Percentiles rank a stretch among this genome's conserved stretches.
These are phyloP conservation scores for Melanostoma scalare DNA, from an alignment of 2,888 invertebrate species.

Conservation along the genomic window DNA sequence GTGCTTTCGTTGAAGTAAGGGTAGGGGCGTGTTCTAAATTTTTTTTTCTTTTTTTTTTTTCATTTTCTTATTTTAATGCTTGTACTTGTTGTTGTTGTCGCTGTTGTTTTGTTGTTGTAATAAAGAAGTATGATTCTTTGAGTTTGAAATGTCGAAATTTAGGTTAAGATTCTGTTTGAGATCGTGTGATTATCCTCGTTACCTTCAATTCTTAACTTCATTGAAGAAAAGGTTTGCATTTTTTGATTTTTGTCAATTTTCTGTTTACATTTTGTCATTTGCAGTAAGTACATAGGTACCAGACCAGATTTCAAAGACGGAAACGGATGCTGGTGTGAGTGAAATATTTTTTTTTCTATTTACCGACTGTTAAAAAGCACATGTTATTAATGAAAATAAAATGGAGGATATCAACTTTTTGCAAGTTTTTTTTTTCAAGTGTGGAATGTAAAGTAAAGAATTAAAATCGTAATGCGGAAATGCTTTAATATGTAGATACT, in stretches of 20 bases:
- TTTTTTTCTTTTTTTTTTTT: conserved; percentile 15
- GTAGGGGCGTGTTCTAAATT: conserved; percentile 79
- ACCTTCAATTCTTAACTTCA: too few species aligned
- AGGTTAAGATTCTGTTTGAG: conserved; percentile 39
- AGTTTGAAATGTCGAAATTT: conserved; percentile 3
- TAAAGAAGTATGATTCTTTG: too few species aligned
- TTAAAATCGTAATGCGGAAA: conserved; percentile 58
- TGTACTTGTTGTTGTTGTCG: conserved; percentile 7
- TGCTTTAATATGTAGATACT: conserved; percentile 32
- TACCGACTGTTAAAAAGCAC: neutral
- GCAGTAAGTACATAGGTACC: conserved; percentile 21
- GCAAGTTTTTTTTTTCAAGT: conserved; percentile 12
- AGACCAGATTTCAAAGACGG: conserved; percentile 59
- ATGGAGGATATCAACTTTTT: conserved; percentile 11
- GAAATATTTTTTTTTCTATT: neutral
- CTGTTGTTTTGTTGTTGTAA: conserved; percentile 9
- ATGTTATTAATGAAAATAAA: conserved; percentile 6
- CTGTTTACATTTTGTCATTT: too few species aligned
- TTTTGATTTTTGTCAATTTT: too few species aligned
- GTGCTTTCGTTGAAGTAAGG: conserved; percentile 80
- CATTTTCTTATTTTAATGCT: neutral
- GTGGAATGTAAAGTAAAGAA: conserved; percentile 32
- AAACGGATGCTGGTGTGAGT: conserved; percentile 44
- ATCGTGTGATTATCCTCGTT: too few species aligned
- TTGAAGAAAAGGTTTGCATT: too few species aligned